Percentiles rank a stretch among this genome's conserved stretches.
phyloP scores from a whole-genome alignment of 2,797 vertebrate genomes.

The Todus mexicanus region DNA sequence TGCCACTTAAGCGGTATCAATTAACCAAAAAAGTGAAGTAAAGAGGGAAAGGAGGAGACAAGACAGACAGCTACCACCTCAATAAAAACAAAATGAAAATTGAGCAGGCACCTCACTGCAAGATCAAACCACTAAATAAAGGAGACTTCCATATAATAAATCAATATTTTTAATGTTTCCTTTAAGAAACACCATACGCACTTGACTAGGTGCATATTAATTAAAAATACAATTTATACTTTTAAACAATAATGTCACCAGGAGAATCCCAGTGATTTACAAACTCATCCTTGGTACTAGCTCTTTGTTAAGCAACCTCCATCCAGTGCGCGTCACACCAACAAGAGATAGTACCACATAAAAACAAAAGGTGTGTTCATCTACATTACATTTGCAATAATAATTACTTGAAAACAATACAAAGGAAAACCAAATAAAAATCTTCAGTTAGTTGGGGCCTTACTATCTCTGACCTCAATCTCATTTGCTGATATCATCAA shows the following conservation, averaged over 20 bases:
- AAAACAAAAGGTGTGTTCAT: not conserved
- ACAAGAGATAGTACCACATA: not conserved
- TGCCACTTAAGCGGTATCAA: not conserved
- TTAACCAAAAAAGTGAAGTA: not conserved
- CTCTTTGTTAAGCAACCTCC: not conserved
- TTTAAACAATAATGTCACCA: not conserved
- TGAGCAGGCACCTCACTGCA: not conserved
- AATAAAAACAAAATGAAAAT: not conserved
- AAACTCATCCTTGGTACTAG: not conserved
- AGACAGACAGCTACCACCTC: not conserved
- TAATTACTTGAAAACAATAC: slow-evolving; percentile 1
- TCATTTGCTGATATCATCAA: accelerated
- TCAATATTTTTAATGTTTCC: not conserved
- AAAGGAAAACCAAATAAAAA: not conserved
- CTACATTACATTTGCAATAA: not conserved
- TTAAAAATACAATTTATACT: slow-evolving; percentile 40
- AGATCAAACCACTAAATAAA: not conserved
- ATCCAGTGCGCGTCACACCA: not conserved
- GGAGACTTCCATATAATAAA: not conserved
- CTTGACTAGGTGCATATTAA: not conserved
- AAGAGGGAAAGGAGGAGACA: not conserved
- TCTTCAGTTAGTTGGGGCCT: not conserved
- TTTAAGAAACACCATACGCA: not conserved
- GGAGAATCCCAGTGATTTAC: not conserved
- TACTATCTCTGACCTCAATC: not conserved